Evolutionary conservation across 2,888 invertebrate genomes (phyloP), one percentile per base, ranked within the genome.

Genomic region (Nemoura dubitans): DNA sequence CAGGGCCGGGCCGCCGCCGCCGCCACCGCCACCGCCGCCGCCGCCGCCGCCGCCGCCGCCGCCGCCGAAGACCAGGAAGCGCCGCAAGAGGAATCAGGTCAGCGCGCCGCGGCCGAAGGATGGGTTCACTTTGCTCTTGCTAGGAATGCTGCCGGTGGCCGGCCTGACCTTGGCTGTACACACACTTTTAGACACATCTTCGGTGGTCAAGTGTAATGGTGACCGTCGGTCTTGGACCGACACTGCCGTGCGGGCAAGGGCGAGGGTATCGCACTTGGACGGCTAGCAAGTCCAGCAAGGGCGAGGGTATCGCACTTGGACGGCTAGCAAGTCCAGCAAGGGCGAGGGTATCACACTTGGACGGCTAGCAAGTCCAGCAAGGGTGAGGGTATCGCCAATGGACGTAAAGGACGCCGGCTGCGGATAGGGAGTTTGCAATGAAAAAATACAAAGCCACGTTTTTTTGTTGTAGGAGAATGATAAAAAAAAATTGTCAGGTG

Each of bases 1-100:
- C 83, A 36, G 83, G 83, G 83, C 42, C 83, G 83, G 83, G 83
- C 83, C n/a, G 26, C 3, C 42, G n/a, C n/a, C n/a, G n/a, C 77
- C 21, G 77, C n/a, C 6, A 21, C 5, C 77, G 7, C 7, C 5
- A 10, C 10, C 59, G 59, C 16, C 16, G 16, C 59, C 10, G 59
- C 10, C n/a, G n/a, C n/a, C n/a, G n/a, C n/a, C n/a, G n/a, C n/a
- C n/a, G n/a, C 10, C 14, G 78, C 14, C 14, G 26, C 14, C 14
- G 7, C 16, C 14, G 81, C 81, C 5, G 28, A 16, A 5, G 83
- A 83, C 14, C 83, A 83, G 83, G 83, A 83, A 83, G 43, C 83
- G 14, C 5, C 78, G 78, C n/a, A 3, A 78, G 78, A 78, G 43
- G 42, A 83, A 83, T 83, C 83, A 83, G 83, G 83, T 83, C 83